Evolutionary conservation across 2,113 vertebrate species (phyloP).

Genomic region (Dicerorhinus sumatrensis): DNA sequence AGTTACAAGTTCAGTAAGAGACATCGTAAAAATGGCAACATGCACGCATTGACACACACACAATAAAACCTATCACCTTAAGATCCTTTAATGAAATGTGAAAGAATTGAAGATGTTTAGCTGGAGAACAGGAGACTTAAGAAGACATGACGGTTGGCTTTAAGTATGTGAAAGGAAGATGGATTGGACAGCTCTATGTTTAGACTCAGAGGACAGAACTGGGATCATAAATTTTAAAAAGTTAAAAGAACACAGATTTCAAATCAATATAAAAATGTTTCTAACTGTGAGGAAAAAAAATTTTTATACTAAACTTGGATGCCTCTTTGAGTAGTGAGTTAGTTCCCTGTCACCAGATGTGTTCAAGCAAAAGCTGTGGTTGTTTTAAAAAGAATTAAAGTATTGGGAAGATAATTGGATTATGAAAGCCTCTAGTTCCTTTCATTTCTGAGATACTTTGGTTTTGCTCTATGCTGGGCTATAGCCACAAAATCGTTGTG

Average conservation of each 20-base stretch:
- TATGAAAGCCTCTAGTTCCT: neutral
- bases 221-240: conserved; percentile 32
- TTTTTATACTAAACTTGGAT: neutral
- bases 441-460: conserved; percentile 1
- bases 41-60: neutral
- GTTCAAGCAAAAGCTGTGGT: neutral
- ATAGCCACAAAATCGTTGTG: neutral
- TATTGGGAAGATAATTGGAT: neutral
- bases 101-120: neutral
- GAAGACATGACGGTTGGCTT: neutral
- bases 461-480: neutral
- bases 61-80: neutral
- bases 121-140: neutral
- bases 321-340: neutral
- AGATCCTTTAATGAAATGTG: neutral
- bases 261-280: conserved; percentile 36
- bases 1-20: neutral
- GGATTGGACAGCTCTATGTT: conserved; percentile 23
- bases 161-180: conserved; percentile 29
- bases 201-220: conserved; percentile 7
- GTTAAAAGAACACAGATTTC: conserved; percentile 16
- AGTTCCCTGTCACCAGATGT: neutral
- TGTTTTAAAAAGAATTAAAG: neutral
- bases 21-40: neutral
- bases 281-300: neutral